phyloP scores from a whole-genome alignment of 2,113 vertebrate species.

The Eurypyga helias region DNA sequence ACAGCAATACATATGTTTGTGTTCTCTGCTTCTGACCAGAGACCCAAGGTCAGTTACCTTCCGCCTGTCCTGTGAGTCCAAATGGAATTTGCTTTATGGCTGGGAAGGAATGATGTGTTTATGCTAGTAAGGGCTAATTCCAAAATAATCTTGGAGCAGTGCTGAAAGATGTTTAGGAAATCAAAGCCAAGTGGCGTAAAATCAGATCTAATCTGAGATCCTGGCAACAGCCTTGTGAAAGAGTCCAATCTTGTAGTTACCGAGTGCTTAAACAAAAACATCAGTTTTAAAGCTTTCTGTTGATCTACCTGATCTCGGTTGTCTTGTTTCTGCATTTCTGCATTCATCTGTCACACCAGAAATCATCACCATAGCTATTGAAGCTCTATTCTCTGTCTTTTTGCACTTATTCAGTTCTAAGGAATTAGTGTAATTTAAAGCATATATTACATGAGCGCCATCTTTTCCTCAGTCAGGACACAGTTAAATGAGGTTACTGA shows the following conservation, averaged over 20 bases:
- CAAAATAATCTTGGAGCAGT: background rate
- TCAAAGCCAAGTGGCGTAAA: background rate
- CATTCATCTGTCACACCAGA: background rate
- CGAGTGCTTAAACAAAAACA: background rate
- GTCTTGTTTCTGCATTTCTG: background rate
- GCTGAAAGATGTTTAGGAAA: background rate
- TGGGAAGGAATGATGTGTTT: background rate
- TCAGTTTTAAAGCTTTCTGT: background rate
- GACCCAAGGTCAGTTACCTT: background rate
- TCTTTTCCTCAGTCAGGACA: background rate
- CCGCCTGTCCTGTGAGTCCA: background rate
- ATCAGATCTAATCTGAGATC: slow-evolving; percentile 1
- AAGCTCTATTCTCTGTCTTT: background rate
- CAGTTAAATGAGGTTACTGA: background rate
- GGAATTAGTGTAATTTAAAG: background rate
- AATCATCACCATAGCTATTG: background rate
- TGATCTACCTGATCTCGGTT: background rate
- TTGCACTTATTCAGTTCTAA: background rate
- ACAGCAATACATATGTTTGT: background rate
- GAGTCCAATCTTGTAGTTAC: background rate
- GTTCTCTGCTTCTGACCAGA: background rate
- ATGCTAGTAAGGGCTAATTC: background rate
- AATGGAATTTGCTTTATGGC: background rate
- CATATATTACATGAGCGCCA: background rate
- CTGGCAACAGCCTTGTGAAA: background rate